Base-by-base conservation (phyloP, 1,140 invertebrate species). In the Lethocerus indicus region DNA sequence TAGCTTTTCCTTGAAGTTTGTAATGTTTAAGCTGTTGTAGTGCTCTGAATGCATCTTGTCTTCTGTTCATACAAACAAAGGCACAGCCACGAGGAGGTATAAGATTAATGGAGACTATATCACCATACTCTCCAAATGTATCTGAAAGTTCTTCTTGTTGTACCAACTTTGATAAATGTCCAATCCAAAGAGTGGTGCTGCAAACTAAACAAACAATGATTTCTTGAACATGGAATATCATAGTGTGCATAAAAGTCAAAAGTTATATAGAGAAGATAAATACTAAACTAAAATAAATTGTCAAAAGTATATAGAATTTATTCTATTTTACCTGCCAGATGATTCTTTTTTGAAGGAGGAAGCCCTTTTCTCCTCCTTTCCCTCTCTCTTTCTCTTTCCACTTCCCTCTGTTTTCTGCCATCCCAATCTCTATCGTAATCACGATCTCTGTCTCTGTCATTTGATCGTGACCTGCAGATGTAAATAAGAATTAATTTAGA, bases 151-250 rank as follows among this genome's bases (percentile, higher is more conserved):
- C 90, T 65, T 94, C 87, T 61, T 90, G 86, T 50, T 88, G 86
- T 0, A 92, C 89, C 47, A 91, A 69, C 68, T 94, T 96, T 0
- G 91, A 91, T 32, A 98, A 69, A 70, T 96, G 92, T 0, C 93
- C 93, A 54, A 97, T 84, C 91, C 92, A 98, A n/a, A 98, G 64
- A 6, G 93, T 98, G 16, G 89, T 95, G 59, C 87, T 90, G 67
- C 92, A 96, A 52, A 98, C 89, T 88, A 62, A 50, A 54, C 41
- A 54, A 28, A 46, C 9, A 47, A 36, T 51, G 37, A 39, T n/a
- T n/a, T n/a, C n/a, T n/a, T n/a, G n/a, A n/a, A n/a, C n/a, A n/a
- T n/a, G n/a, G n/a, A n/a, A n/a, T n/a, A n/a, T n/a, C n/a, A n/a
- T n/a, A n/a, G n/a, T n/a, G n/a, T n/a, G n/a, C n/a, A n/a, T n/a